These are phyloP conservation scores for Lophochroa leadbeateri DNA, from an alignment of 2,113 vertebrate genomes.

Conservation along the genomic window DNA sequence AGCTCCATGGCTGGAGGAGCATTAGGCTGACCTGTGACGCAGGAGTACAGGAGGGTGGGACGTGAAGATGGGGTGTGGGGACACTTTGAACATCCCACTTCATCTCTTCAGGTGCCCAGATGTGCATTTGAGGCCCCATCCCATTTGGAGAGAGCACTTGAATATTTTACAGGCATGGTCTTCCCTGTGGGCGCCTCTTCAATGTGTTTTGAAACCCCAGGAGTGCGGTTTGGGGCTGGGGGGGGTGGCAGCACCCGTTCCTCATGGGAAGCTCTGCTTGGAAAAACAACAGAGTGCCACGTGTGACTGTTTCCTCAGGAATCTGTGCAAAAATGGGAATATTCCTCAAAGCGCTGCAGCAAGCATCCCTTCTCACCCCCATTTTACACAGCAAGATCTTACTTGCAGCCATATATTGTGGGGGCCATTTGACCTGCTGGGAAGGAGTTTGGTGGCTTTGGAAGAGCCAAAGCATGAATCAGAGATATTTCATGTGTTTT, in stretches of 20 bases:
- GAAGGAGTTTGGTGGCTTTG: background rate
- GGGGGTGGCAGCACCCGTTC: background rate
- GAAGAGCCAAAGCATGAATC: background rate
- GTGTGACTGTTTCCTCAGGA: background rate
- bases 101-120: background rate
- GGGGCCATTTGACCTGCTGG: background rate
- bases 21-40: background rate
- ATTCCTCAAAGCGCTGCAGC: conserved; percentile 16
- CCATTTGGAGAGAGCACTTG: background rate
- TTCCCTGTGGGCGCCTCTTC: background rate
- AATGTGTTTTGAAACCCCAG: background rate
- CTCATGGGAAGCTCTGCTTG: background rate
- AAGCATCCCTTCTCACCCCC: background rate
- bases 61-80: background rate
- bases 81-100: background rate
- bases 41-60: background rate
- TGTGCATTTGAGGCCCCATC: fast-evolving
- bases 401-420: background rate
- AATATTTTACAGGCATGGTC: fast-evolving
- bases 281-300: background rate
- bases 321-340: background rate
- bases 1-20: background rate
- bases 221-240: background rate
- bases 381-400: background rate
- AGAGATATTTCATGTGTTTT: background rate